A percentile compares a stretch with the other conserved stretches of the same genome.
Evolutionary conservation across 2,888 invertebrate genomes (phyloP).

Genomic region (Trichacis sp.): DNA sequence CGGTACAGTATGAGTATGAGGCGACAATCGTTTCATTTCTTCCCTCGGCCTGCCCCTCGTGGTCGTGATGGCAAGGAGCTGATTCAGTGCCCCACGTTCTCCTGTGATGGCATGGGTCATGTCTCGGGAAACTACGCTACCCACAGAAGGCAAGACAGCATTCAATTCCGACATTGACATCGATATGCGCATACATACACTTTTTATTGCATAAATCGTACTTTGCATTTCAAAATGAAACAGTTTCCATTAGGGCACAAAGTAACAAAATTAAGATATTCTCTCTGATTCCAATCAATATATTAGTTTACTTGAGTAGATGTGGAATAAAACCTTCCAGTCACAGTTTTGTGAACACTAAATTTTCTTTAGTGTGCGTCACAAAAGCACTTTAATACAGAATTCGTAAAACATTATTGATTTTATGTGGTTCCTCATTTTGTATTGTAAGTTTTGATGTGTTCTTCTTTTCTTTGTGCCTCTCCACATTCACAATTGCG

Average conservation of each 20-base stretch:
- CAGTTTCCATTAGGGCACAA: neutral
- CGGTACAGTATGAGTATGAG: conserved; percentile 65
- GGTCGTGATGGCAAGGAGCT: conserved; percentile 80
- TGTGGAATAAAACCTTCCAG: too few species aligned
- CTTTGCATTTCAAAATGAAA: neutral
- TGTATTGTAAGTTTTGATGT: conserved; percentile 39
- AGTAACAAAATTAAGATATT: neutral
- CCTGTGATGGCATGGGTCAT: conserved; percentile 90
- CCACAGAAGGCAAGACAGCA: conserved; percentile 84
- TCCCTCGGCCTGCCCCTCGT: conserved; percentile 69
- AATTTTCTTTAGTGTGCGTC: too few species aligned
- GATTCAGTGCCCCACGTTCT: conserved; percentile 83
- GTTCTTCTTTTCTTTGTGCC: conserved; percentile 41
- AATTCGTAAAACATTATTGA: too few species aligned
- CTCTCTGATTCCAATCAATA: neutral
- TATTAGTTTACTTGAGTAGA: too few species aligned
- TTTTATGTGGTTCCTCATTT: too few species aligned
- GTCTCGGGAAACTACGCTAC: conserved; percentile 90
- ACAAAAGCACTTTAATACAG: too few species aligned
- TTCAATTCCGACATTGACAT: conserved; percentile 56
- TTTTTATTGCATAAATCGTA: neutral
- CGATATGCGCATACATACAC: conserved; percentile 48
- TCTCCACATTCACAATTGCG: conserved; percentile 45
- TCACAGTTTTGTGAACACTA: too few species aligned
- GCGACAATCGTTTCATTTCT: conserved; percentile 65